Conservation (phyloP, 2,113 vertebrate species). For the Corvus cornix region DNA sequence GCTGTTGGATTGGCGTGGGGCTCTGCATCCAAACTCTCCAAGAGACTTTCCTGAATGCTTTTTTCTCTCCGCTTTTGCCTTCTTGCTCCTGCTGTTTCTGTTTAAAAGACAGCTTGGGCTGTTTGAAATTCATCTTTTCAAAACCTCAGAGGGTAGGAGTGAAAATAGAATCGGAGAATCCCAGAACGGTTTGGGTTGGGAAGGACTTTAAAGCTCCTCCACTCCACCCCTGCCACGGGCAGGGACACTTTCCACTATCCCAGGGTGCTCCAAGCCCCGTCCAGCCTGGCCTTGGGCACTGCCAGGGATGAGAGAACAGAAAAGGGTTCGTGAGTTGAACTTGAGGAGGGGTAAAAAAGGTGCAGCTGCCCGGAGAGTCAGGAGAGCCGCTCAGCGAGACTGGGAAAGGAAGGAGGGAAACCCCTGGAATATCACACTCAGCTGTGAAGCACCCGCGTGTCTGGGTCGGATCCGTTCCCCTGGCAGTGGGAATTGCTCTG, state of each 20-base stretch:
- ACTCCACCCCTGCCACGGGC: accelerated
- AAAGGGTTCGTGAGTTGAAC: not conserved
- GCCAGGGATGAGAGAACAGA: not conserved
- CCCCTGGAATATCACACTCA: accelerated
- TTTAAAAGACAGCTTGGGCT: not conserved
- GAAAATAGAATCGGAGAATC: not conserved
- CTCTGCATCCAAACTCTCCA: not conserved
- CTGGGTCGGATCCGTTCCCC: not conserved
- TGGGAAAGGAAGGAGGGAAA: not conserved
- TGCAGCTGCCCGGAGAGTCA: accelerated
- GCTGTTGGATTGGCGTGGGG: accelerated
- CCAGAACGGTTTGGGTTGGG: not conserved
- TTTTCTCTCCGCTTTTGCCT: not conserved
- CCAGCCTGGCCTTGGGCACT: not conserved
- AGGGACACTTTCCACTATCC: not conserved
- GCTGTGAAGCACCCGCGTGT: not conserved
- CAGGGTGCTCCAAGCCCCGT: not conserved
- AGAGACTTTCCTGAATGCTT: not conserved
- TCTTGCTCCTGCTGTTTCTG: not conserved
- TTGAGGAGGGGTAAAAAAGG: not conserved
- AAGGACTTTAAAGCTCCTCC: not conserved
- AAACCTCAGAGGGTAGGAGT: accelerated
- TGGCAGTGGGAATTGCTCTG: not conserved
- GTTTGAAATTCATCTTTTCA: not conserved
- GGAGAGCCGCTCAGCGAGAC: accelerated